phyloP scores from a whole-genome alignment of 2,888 invertebrate genomes.

The Lordiphosa andalusiaca region DNA sequence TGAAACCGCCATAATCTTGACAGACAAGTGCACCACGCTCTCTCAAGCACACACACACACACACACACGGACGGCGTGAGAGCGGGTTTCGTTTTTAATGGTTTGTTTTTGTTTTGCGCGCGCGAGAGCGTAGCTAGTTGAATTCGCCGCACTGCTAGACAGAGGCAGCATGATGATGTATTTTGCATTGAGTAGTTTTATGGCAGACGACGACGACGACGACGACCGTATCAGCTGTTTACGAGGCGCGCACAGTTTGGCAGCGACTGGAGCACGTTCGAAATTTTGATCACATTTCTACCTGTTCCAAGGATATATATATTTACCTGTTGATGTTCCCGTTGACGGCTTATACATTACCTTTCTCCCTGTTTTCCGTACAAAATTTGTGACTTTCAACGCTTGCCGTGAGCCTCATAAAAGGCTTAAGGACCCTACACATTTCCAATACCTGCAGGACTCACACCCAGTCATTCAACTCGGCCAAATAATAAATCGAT shows the following conservation, averaged over 20 bases:
- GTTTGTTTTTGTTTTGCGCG: constrained; percentile 65
- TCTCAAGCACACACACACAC: constrained; percentile 19
- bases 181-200: constrained; percentile 37
- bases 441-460: constrained; percentile 31
- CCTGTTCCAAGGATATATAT: constrained; percentile 22
- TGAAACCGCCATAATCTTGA: constrained; percentile 73
- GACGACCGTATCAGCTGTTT: constrained; percentile 57
- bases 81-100: constrained; percentile 56
- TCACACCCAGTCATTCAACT: constrained; percentile 52
- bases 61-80: constrained; percentile 4
- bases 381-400: constrained; percentile 63
- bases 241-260: constrained; percentile 43
- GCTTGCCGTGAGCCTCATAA: constrained; percentile 40
- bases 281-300: constrained; percentile 13
- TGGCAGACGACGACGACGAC: constrained; percentile 38
- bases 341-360: constrained; percentile 16
- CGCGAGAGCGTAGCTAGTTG: constrained; percentile 5
- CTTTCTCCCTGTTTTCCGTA: constrained; percentile 10
- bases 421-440: constrained; percentile 48
- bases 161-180: constrained; percentile 39
- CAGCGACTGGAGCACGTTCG: constrained; percentile 18
- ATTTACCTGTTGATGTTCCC: constrained; percentile 44
- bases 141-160: constrained; percentile 59
- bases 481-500: constrained; percentile 41
- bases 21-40: constrained; percentile 57